These are phyloP conservation scores for Hoplostethus mediterraneus DNA, from an alignment of 2,797 vertebrate genomes.

Conservation along the genomic window DNA sequence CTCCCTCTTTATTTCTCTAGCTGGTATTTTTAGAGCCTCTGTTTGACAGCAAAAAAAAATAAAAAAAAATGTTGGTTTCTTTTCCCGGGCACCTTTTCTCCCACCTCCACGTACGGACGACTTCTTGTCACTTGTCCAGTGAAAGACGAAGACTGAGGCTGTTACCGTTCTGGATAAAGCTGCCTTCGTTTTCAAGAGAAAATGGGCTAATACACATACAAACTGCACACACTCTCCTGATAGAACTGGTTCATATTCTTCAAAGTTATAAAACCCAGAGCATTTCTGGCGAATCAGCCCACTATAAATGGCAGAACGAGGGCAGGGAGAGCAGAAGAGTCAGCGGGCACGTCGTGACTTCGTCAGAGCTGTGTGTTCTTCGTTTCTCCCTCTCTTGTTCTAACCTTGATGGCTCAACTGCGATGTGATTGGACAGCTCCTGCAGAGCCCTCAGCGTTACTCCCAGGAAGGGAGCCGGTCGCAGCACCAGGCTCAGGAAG, in stretches of 20 bases:
- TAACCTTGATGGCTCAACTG: conserved; percentile 57
- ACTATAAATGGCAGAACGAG: conserved; percentile 51
- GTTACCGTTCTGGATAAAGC: conserved; percentile 19
- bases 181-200: conserved; percentile 12
- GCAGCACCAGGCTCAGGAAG: conserved; percentile 29
- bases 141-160: conserved; percentile 8
- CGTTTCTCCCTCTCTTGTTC: conserved; percentile 26
- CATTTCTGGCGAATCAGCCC: conserved; percentile 39
- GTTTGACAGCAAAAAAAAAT: conserved; percentile 19
- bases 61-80: conserved; percentile 28
- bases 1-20: conserved; percentile 23
- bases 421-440: conserved; percentile 56
- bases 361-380: conserved; percentile 30
- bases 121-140: conserved; percentile 24
- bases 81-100: conserved; percentile 14
- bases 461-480: conserved; percentile 30
- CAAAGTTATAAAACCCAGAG: conserved; percentile 11
- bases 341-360: conserved; percentile 19
- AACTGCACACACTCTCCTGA: conserved; percentile 14
- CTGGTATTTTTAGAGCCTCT: conserved; percentile 50
- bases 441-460: conserved; percentile 43
- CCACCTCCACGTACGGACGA: conserved; percentile 11
- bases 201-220: neutral
- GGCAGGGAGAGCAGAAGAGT: conserved; percentile 43
- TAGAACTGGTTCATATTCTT: conserved; percentile 24